Base-by-base conservation (phyloP, 1,140 invertebrate genomes). In the Hycleus phaleratus region DNA sequence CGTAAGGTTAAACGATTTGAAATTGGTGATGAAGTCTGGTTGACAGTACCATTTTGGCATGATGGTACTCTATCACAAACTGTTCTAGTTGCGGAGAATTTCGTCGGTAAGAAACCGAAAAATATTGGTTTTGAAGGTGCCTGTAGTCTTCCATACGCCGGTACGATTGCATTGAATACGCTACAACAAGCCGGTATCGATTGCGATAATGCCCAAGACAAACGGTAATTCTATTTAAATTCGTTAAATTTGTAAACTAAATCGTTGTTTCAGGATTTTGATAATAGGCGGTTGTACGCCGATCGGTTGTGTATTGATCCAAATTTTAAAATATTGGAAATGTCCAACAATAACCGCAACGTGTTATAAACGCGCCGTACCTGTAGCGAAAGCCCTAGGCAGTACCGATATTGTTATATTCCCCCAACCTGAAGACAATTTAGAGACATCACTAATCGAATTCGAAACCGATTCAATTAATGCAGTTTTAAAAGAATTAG, bases 91-190 rank as follows among this genome's bases (percentile, higher is more conserved):
- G 68, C 77, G 38, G 80, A 85, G 69, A 73, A 70, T 55, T 74
- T 76, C 62, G 78, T 83, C 26, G 75, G 76, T n/a, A 77, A 74
- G 56, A 88, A 87, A 73, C 89, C 89, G 40, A 77, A 75, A 61
- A 76, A 77, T 52, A 73, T 88, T 12, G 78, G 75, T 40, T 87
- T 86, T 65, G 82, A 86, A 70, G 81, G 82, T 45, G 84, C 85
- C 25, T 82, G 85, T 1, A 81, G 85, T 52, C 68, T 91, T 32
- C 85, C 87, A 3, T 90, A 88, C 64, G 82, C 81, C 46, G 84
- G 85, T 4, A 80, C 80, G 53, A 76, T 85, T n/a, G 82, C 81
- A 1, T 85, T 85, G 78, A 76, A 83, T 63, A 82, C 83, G 18
- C 69, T 90, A 3, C 74, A 82, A 42, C 76, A 78, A 61, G 73